Conservation (phyloP, 1,140 invertebrate species). For the Diorhabda carinulata region DNA sequence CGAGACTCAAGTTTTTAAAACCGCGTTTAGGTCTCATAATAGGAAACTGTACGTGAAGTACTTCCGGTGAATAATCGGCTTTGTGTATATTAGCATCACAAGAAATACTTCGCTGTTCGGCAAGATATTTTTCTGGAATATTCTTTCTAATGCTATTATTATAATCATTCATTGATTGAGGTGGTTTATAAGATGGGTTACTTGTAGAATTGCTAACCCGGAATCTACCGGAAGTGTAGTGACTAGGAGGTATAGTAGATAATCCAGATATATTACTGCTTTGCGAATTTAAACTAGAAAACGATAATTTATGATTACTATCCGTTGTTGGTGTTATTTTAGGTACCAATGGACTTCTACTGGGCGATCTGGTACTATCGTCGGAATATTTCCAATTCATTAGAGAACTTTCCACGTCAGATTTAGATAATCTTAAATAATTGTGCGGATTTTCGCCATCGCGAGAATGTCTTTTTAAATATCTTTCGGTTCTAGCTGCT, state of each 20-base stretch:
- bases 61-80: conserved; percentile 29
- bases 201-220: conserved; percentile 40
- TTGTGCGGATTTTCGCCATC: conserved; percentile 57
- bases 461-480: conserved; percentile 67
- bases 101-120: conserved; percentile 40
- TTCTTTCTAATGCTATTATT: conserved; percentile 28
- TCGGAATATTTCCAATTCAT: conserved; percentile 30
- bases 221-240: conserved; percentile 34
- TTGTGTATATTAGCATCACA: conserved; percentile 44
- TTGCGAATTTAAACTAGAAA: conserved; percentile 29
- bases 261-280: conserved; percentile 34
- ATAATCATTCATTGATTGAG: conserved; percentile 40
- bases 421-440: conserved; percentile 41
- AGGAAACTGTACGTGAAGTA: conserved; percentile 40
- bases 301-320: conserved; percentile 22
- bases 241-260: conserved; percentile 45
- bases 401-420: conserved; percentile 37
- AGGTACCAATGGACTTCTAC: conserved; percentile 35
- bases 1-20: conserved; percentile 38
- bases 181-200: conserved; percentile 39
- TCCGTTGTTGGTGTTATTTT: conserved; percentile 14
- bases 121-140: conserved; percentile 22
- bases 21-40: conserved; percentile 36
- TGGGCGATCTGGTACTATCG: conserved; percentile 34
- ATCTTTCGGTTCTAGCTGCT: conserved; percentile 71